Evolutionary conservation across 2,113 vertebrate genomes (phyloP).

Genomic region (Aleadryas rufinucha): DNA sequence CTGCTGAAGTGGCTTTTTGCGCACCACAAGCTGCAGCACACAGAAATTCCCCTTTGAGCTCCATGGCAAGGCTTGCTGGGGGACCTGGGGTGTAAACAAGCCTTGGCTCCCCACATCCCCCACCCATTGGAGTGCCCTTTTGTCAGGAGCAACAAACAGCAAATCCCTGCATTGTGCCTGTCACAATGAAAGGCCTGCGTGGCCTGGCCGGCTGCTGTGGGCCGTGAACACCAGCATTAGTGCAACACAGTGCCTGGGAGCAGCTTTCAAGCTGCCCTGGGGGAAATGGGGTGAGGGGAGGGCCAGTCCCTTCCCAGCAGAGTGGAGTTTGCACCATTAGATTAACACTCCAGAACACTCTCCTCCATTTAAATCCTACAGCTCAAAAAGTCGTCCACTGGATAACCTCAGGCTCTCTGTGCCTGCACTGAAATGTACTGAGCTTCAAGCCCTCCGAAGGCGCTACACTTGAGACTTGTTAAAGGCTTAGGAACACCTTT

Average conservation of each 20-base stretch:
- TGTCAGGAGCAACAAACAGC: constrained; percentile 10
- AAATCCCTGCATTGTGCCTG: constrained; percentile 35
- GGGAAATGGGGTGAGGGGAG: background rate
- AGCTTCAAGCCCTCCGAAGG: background rate
- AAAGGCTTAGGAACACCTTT: background rate
- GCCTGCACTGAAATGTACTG: background rate
- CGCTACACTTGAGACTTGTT: background rate
- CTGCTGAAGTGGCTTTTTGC: background rate
- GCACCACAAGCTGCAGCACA: background rate
- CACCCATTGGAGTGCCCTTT: background rate
- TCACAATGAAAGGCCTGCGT: background rate
- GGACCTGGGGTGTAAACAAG: background rate
- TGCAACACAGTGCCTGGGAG: background rate
- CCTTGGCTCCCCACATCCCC: background rate
- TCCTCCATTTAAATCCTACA: background rate
- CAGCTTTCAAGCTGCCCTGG: background rate
- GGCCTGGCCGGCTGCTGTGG: background rate
- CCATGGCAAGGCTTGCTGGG: background rate
- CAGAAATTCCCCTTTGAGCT: background rate
- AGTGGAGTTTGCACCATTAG: background rate
- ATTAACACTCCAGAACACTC: background rate
- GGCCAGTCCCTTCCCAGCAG: background rate
- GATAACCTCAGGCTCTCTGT: background rate
- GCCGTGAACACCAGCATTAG: background rate
- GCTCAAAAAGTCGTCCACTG: background rate